phyloP scores from a whole-genome alignment of 2,888 invertebrate species.

The Drosophila lutescens region DNA sequence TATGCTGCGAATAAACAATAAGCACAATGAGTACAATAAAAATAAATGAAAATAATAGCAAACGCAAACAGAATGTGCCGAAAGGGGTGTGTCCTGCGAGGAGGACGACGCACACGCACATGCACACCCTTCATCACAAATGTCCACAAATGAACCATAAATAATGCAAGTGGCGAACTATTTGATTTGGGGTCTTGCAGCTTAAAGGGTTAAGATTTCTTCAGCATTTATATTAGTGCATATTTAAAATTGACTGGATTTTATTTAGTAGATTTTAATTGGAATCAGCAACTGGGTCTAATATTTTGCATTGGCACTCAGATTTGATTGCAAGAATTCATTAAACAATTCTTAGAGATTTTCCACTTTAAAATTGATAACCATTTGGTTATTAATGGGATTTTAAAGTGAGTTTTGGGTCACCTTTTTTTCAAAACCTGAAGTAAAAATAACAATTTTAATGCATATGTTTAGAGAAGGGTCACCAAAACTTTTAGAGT shows the following conservation, averaged over 20 bases:
- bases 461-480: background rate
- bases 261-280: background rate
- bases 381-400: too few relatives aligned
- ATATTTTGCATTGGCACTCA: too few relatives aligned
- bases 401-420: too few relatives aligned
- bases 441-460: background rate
- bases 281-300: too few relatives aligned
- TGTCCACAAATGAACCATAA: constrained; percentile 56
- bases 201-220: background rate
- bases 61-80: constrained; percentile 62
- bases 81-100: constrained; percentile 27
- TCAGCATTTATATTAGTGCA: background rate
- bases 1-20: constrained; percentile 74
- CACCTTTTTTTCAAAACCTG: too few relatives aligned
- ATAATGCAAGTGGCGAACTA: constrained; percentile 65
- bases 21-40: constrained; percentile 63
- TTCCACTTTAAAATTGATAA: too few relatives aligned
- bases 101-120: constrained; percentile 34
- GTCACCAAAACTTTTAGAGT: background rate
- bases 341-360: too few relatives aligned
- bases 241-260: background rate
- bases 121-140: constrained; percentile 43
- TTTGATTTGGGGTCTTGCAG: constrained; percentile 26
- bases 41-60: constrained; percentile 73
- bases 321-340: too few relatives aligned